These are phyloP conservation scores for Thinocorus orbignyianus DNA, from an alignment of 2,113 vertebrate species.

Conservation along the genomic window DNA sequence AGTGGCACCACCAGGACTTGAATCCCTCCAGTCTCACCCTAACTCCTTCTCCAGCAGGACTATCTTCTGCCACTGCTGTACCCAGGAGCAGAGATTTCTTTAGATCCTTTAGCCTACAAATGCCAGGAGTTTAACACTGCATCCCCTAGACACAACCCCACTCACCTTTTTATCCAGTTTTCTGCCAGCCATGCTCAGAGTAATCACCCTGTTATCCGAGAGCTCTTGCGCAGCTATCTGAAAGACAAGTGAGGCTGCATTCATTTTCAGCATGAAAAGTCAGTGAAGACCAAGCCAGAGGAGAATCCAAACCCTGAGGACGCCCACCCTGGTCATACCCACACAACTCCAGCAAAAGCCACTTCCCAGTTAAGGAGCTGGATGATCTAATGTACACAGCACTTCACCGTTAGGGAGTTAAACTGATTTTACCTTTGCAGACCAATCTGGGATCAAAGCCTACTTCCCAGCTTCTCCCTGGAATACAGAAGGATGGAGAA, in stretches of 20 bases:
- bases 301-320: background rate
- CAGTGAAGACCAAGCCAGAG: background rate
- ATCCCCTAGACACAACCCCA: background rate
- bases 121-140: background rate
- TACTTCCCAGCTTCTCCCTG: background rate
- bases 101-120: fast-evolving
- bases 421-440: background rate
- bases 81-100: background rate
- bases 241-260: background rate
- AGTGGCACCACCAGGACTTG: background rate
- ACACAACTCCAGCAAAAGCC: background rate
- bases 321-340: fast-evolving
- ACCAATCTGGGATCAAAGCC: background rate
- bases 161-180: constrained; percentile 98
- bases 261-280: background rate
- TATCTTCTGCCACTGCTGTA: background rate
- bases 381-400: background rate
- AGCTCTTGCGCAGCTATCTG: constrained; percentile 97
- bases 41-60: background rate
- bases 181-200: constrained; percentile 90
- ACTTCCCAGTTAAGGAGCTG: background rate
- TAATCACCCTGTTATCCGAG: constrained; percentile 97
- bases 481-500: background rate
- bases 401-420: background rate
- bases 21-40: background rate